Evolutionary conservation across 2,888 invertebrate species (phyloP), one percentile per base, ranked within the genome.

Genomic region (Pyralis farinalis): DNA sequence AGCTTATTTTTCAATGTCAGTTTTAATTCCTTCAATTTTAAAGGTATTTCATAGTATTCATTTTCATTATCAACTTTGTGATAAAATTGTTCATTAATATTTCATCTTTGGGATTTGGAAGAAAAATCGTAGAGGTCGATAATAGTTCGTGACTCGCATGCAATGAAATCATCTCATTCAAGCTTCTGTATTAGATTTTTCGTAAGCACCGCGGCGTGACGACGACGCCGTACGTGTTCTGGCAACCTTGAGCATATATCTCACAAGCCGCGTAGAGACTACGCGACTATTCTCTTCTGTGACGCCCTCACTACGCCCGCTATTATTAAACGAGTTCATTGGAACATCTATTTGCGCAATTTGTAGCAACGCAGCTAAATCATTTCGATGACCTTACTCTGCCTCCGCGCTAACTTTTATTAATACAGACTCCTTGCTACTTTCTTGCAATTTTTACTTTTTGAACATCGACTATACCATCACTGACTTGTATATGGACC

Each of bases 281-380:
- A 63, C 58, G 58, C 63, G 56, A 62, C 68, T 72, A 63, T 63
- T 62, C 63, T 74, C 70, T 71, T 70, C 66, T 64, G 72, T 71
- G 76, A 77, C 81, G 80, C 79, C 82, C 71, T 77, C 85, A 71
- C 82, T 80, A 82, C 81, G 79, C 75, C 73, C 56, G 80, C 86
- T 87, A 86, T 85, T 84, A 85, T 82, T 87, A 84, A 84, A 85
- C 77, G 85, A 88, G 86, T 87, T 87, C 87, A 87, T 85, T 87
- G 87, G 87, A 87, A 85, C 85, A 82, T 87, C 87, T 86, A 86
- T 87, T 88, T 85, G 83, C 83, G 87, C 84, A 86, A 88, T 87
- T 82, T 76, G 75, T 77, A 82, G 69, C 77, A 78, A 78, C 75
- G 72, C 75, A 67, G 71, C 77, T 71, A 74, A 72, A 76, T 69